phyloP scores from a whole-genome alignment of 92 coral and sea anemone genomes.

The Meandrina meandrites region DNA sequence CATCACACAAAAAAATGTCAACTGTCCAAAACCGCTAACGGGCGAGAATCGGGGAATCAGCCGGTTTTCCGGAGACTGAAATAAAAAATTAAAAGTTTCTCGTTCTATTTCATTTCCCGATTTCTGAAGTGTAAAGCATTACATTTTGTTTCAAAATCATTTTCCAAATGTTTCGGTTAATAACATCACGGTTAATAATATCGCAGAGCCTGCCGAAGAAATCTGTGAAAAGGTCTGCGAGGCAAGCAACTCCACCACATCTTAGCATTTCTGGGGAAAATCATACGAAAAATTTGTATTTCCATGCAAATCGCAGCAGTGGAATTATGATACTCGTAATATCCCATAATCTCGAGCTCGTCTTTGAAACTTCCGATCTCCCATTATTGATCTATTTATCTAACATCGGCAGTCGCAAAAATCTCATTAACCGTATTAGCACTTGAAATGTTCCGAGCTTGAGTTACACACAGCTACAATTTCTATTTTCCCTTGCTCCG shows the following conservation, averaged over 20 bases:
- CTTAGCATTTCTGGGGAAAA: neutral
- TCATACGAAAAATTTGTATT: neutral
- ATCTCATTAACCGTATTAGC: neutral
- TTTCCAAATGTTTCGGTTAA: neutral
- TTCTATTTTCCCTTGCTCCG: neutral
- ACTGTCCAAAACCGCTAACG: neutral
- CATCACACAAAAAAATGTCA: neutral
- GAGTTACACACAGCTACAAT: neutral
- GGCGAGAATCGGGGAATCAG: neutral
- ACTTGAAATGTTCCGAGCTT: neutral
- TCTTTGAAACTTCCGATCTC: constrained; percentile 3
- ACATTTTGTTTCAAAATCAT: neutral
- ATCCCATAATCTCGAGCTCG: neutral
- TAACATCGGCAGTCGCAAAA: neutral
- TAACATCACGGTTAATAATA: neutral
- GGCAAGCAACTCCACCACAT: neutral
- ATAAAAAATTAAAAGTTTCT: neutral
- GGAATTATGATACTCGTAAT: neutral
- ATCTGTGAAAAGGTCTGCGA: neutral
- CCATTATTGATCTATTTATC: neutral
- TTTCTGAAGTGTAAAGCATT: neutral
- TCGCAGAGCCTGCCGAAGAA: neutral
- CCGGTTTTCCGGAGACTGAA: neutral
- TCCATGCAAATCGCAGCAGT: neutral
- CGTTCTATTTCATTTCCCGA: too few relatives aligned